Conservation (phyloP, 2,888 invertebrate genomes). For the Cataglyphis rosenhaueri region DNA sequence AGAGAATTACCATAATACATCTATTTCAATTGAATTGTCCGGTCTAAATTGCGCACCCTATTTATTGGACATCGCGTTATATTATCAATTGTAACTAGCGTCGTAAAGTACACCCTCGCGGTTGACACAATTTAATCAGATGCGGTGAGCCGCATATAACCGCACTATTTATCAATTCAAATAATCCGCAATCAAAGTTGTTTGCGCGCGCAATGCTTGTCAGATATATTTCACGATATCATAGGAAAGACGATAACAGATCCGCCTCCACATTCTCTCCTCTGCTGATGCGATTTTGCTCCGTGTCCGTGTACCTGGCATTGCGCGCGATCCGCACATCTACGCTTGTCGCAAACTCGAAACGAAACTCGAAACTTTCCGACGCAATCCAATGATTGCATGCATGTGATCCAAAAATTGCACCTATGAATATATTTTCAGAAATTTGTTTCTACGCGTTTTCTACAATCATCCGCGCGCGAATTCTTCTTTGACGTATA, state of each 20-base stretch:
- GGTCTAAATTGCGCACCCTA: conserved; percentile 15
- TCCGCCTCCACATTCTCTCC: not conserved
- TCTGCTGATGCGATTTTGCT: conserved; percentile 20
- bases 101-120: conserved; percentile 29
- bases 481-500: not conserved
- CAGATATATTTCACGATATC: conserved; percentile 22
- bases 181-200: conserved; percentile 48
- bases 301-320: conserved; percentile 6
- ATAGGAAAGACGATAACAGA: conserved; percentile 27
- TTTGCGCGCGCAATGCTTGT: conserved; percentile 4
- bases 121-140: conserved; percentile 44
- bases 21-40: conserved; percentile 19
- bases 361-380: conserved; percentile 24
- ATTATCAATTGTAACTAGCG: conserved; percentile 41
- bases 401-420: not conserved
- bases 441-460: not conserved
- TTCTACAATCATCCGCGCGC: not conserved
- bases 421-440: not conserved
- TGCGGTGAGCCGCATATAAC: conserved; percentile 19
- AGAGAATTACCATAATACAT: not conserved
- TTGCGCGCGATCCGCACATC: conserved; percentile 1
- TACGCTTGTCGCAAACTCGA: conserved; percentile 2
- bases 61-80: conserved; percentile 14
- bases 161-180: conserved; percentile 37
- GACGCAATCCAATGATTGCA: not conserved